A percentile compares a stretch with the other conserved stretches of the same genome.
These are phyloP conservation scores for Malurus cyaneus DNA, from an alignment of 2,113 vertebrate species.

Conservation along the genomic window DNA sequence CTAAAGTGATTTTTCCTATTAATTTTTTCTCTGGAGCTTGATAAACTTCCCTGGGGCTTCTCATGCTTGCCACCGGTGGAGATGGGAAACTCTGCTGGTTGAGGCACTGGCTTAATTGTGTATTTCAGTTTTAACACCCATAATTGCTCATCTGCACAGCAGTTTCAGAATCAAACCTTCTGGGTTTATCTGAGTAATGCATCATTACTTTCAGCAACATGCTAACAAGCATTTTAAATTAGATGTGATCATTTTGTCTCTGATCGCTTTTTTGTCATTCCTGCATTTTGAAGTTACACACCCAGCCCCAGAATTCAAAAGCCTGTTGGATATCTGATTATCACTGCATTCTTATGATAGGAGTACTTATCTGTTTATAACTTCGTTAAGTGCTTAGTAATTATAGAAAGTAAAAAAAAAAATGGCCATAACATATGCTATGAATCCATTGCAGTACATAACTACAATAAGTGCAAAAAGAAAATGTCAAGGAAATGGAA, in stretches of 20 bases:
- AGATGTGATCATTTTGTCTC: neutral
- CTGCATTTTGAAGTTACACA: neutral
- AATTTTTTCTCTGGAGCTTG: neutral
- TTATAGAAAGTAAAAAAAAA: neutral
- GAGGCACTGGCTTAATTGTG: neutral
- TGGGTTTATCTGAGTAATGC: neutral
- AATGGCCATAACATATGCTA: neutral
- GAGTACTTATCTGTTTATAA: neutral
- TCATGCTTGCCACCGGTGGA: neutral
- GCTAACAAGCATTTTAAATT: neutral
- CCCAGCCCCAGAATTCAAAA: neutral
- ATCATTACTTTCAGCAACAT: neutral
- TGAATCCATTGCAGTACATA: neutral
- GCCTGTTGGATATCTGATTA: neutral
- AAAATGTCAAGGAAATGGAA: neutral
- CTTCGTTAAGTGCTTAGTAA: neutral
- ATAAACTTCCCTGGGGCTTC: neutral
- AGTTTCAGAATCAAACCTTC: neutral
- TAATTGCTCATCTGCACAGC: neutral
- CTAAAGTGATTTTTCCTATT: neutral
- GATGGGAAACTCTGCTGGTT: neutral
- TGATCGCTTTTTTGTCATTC: neutral
- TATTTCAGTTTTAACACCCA: neutral
- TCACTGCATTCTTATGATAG: neutral
- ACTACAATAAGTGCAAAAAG: neutral